Base-by-base conservation (phyloP, 1,140 invertebrate species). In the Procambarus clarkii region DNA sequence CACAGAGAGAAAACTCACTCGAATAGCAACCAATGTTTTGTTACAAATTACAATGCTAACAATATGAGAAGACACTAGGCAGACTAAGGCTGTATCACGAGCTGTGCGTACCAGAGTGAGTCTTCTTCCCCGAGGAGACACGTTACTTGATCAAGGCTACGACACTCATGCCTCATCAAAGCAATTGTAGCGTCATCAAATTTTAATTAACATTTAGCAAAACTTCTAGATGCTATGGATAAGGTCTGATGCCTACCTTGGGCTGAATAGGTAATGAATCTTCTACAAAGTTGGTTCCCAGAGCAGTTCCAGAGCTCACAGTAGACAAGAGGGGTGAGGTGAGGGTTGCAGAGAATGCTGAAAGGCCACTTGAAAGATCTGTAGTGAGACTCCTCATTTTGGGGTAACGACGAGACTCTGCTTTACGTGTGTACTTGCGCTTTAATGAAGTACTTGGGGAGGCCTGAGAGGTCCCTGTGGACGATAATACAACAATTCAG, bases 371-470 rank as follows among this genome's bases (percentile, higher is more conserved):
- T 24, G 86, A 71, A 48, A 77, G 79, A 34, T 54, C 21, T 11
- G 77, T 21, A 54, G 86, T 18, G 34, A 50, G 58, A 8, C 18
- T 24, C 34, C 64, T 60, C 45, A 74, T 64, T 45, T 81, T 80
- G 18, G 45, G 44, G 78, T 80, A 82, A 3, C 78, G 54, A 15
- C 77, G 74, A 24, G 54, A 54, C 24, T 87, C 85, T 2, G 54
- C 8, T 18, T 54, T 54, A 15, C 84, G 21, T 60, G 85, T 79
- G 50, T 87, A 87, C 11, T 87, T 87, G 8, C 77, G 85, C 34
- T 60, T 87, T 9, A 78, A 24, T 77, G 85, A 45, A 21, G 58
- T n/a, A 54, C 34, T 13, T 3, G 76, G 76, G 46, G 86, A n/a
- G 44, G 60, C 69, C 34, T 74, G 69, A 34, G 69, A 24, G 34